These are phyloP conservation scores for Xiphophorus maculatus DNA, from an alignment of 2,113 vertebrate species.

Conservation along the genomic window DNA sequence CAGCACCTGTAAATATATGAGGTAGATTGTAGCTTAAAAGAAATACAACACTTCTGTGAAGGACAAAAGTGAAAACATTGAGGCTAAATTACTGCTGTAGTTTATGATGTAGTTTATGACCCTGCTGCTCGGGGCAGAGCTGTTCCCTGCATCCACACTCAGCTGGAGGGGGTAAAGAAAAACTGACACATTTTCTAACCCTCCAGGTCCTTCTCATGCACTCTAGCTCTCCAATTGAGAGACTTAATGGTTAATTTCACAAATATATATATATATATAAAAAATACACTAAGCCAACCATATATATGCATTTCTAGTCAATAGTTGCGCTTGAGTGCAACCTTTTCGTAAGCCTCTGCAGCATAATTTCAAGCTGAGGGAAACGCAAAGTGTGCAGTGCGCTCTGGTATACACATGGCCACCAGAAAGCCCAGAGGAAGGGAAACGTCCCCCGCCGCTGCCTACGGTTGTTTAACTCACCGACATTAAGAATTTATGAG, in stretches of 20 bases:
- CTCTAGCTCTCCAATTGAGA: slow-evolving; percentile 1
- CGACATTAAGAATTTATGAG: slow-evolving; percentile 76
- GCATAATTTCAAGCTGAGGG: slow-evolving; percentile 12
- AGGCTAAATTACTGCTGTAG: slow-evolving; percentile 65
- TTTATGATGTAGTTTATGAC: slow-evolving; percentile 52
- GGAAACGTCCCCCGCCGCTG: slow-evolving; percentile 42
- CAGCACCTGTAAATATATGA: slow-evolving; percentile 52
- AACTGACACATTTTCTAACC: slow-evolving; percentile 48
- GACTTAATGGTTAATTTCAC: slow-evolving; percentile 6
- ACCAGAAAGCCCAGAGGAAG: slow-evolving; percentile 56
- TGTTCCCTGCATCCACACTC: slow-evolving; percentile 39
- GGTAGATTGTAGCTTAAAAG: slow-evolving; percentile 60
- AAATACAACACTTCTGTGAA: slow-evolving; percentile 57
- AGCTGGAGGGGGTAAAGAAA: slow-evolving; percentile 27
- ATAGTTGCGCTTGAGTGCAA: not conserved
- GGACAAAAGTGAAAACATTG: slow-evolving; percentile 55
- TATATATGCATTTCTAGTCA: not conserved
- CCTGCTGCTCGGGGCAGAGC: slow-evolving; percentile 42
- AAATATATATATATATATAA: not conserved
- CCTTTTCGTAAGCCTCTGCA: slow-evolving; percentile 17
- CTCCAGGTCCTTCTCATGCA: slow-evolving; percentile 29
- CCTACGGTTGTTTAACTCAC: slow-evolving; percentile 68
- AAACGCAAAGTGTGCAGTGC: slow-evolving; percentile 30
- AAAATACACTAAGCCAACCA: not conserved
- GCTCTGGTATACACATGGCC: slow-evolving; percentile 46